Conservation (phyloP, 2,113 vertebrate species). For the Oryzias celebensis region DNA sequence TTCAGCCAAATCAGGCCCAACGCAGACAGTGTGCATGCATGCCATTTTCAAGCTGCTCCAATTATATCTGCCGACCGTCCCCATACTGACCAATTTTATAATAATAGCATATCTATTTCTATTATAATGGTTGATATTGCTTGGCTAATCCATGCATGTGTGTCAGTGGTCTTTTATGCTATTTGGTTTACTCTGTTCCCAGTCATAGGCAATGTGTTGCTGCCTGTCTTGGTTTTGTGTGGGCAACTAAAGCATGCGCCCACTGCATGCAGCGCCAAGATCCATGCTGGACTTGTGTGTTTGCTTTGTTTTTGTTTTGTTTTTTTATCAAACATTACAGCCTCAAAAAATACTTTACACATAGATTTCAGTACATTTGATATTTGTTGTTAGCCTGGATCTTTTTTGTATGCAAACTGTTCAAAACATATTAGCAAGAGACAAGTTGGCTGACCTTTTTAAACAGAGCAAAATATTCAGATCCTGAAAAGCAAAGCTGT, state of each 20-base stretch:
- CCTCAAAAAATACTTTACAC: too few relatives aligned
- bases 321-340: background rate
- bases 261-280: background rate
- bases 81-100: constrained; percentile 71
- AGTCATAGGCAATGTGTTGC: constrained; percentile 53
- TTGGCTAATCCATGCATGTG: constrained; percentile 73
- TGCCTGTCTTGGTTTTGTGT: constrained; percentile 26
- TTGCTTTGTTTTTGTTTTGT: background rate
- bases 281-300: background rate
- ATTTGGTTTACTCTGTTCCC: constrained; percentile 48
- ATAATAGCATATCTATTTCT: constrained; percentile 77
- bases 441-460: too few relatives aligned
- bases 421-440: too few relatives aligned
- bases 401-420: too few relatives aligned
- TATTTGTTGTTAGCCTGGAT: too few relatives aligned
- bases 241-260: constrained; percentile 19
- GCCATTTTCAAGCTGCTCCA: constrained; percentile 74
- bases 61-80: constrained; percentile 66
- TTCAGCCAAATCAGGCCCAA: constrained; percentile 66
- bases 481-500: too few relatives aligned
- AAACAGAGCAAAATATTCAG: too few relatives aligned
- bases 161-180: constrained; percentile 54
- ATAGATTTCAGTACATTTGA: too few relatives aligned
- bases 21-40: constrained; percentile 63
- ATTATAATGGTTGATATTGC: constrained; percentile 77